Percentiles rank a stretch among this genome's conserved stretches.
phyloP scores from a whole-genome alignment of 1,140 invertebrate species.

The Lethrus apterus region DNA sequence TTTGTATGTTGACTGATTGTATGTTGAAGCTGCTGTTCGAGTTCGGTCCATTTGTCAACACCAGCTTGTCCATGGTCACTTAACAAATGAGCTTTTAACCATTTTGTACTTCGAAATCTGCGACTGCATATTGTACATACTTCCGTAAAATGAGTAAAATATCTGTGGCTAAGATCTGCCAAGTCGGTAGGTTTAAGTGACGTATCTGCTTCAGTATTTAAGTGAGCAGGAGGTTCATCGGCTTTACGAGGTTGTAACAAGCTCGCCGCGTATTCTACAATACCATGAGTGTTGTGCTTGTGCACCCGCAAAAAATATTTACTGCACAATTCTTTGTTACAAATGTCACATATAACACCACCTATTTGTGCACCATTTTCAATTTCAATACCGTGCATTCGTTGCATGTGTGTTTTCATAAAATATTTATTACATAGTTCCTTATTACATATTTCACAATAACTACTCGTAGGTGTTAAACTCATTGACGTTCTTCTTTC shows the following conservation, averaged over 20 bases:
- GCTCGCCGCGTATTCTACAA: conserved; percentile 61
- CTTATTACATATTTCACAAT: conserved; percentile 99
- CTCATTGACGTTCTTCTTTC: conserved; percentile 35
- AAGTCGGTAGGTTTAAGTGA: conserved; percentile 46
- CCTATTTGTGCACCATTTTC: conserved; percentile 86
- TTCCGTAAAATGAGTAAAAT: conserved; percentile 67
- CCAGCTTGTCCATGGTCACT: conserved; percentile 76
- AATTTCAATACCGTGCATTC: conserved; percentile 97
- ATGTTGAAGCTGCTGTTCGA: conserved; percentile 46
- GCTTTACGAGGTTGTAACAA: conserved; percentile 46
- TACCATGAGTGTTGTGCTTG: conserved; percentile 96
- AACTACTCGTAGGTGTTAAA: conserved; percentile 69
- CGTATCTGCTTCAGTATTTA: conserved; percentile 42
- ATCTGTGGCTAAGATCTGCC: conserved; percentile 52
- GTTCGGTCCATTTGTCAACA: conserved; percentile 61
- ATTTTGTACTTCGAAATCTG: conserved; percentile 82
- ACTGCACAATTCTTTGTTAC: conserved; percentile 94
- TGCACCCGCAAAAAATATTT: conserved; percentile 96
- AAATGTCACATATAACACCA: conserved; percentile 92
- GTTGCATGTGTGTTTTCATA: conserved; percentile 98
- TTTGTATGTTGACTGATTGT: conserved; percentile 29
- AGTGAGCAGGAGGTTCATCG: conserved; percentile 31
- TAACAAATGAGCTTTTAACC: conserved; percentile 80
- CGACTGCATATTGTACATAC: conserved; percentile 81
- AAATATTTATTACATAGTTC: conserved; percentile 99